Percentiles rank a stretch among this genome's conserved stretches.
phyloP scores from a whole-genome alignment of 2,797 vertebrate genomes.

The Macropus fuliginosus region DNA sequence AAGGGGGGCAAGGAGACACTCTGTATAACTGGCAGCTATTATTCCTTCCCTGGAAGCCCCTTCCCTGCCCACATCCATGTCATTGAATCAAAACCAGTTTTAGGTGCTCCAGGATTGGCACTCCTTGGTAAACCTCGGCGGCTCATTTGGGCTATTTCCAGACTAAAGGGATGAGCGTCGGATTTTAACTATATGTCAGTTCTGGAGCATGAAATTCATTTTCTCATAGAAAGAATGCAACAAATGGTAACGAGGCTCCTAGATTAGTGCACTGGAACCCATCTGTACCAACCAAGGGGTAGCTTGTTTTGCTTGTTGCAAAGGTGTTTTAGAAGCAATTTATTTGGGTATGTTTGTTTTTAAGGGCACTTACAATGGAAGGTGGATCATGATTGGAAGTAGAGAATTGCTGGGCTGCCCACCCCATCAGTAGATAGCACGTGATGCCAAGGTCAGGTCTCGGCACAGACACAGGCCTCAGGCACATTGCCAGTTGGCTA shows the following conservation, averaged over 20 bases:
- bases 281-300: not conserved
- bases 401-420: not conserved
- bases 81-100: not conserved
- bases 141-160: not conserved
- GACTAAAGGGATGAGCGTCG: not conserved
- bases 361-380: not conserved
- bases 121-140: not conserved
- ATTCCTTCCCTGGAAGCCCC: not conserved
- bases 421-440: not conserved
- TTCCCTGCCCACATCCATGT: not conserved
- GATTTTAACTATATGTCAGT: not conserved
- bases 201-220: not conserved
- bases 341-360: not conserved
- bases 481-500: not conserved
- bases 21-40: not conserved
- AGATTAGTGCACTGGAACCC: not conserved
- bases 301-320: not conserved
- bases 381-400: no score
- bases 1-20: no score
- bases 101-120: not conserved
- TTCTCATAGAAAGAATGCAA: not conserved
- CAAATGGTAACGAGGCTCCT: not conserved
- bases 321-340: not conserved
- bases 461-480: not conserved
- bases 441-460: not conserved